Evolutionary conservation across 2,888 invertebrate genomes (phyloP).

Genomic region (Nephrocerus scutellatus): DNA sequence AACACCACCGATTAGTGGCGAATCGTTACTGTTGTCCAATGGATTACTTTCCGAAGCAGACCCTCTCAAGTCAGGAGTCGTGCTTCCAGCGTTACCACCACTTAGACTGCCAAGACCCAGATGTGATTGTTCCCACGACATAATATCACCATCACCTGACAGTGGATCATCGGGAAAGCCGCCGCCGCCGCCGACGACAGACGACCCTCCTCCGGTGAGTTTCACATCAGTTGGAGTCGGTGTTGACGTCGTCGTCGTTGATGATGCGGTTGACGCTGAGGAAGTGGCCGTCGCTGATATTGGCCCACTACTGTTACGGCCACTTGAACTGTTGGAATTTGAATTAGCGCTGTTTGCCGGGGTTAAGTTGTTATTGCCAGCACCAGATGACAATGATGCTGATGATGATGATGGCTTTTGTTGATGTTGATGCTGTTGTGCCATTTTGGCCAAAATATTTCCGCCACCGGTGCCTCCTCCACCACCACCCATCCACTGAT

Average conservation of each 20-base stretch:
- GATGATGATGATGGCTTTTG: slow-evolving; percentile 52
- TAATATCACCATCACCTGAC: slow-evolving; percentile 46
- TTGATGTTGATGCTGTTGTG: slow-evolving; percentile 20
- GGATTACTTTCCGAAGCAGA: slow-evolving; percentile 16
- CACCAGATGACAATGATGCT: too few relatives aligned
- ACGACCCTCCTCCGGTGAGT: too few relatives aligned
- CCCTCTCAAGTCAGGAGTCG: slow-evolving; percentile 13
- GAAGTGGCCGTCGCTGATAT: slow-evolving; percentile 32
- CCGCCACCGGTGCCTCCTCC: slow-evolving; percentile 17
- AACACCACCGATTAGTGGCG: too few relatives aligned
- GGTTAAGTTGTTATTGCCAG: too few relatives aligned
- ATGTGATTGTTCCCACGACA: slow-evolving; percentile 51
- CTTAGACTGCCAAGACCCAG: slow-evolving; percentile 27
- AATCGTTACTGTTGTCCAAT: slow-evolving; percentile 19
- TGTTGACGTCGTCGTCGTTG: slow-evolving; percentile 36
- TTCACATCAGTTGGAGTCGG: slow-evolving; percentile 33
- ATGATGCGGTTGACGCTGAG: slow-evolving; percentile 59
- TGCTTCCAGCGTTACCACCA: slow-evolving; percentile 18
- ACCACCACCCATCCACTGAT: slow-evolving; percentile 18
- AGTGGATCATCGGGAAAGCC: slow-evolving; percentile 23
- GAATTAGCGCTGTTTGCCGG: too few relatives aligned
- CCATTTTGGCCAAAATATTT: slow-evolving; percentile 22
- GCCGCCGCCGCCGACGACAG: slow-evolving; percentile 8
- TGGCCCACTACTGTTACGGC: slow-evolving; percentile 57
- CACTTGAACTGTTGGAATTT: too few relatives aligned